Base-by-base conservation (phyloP, 2,888 invertebrate genomes). In the Deilephila elpenor region DNA sequence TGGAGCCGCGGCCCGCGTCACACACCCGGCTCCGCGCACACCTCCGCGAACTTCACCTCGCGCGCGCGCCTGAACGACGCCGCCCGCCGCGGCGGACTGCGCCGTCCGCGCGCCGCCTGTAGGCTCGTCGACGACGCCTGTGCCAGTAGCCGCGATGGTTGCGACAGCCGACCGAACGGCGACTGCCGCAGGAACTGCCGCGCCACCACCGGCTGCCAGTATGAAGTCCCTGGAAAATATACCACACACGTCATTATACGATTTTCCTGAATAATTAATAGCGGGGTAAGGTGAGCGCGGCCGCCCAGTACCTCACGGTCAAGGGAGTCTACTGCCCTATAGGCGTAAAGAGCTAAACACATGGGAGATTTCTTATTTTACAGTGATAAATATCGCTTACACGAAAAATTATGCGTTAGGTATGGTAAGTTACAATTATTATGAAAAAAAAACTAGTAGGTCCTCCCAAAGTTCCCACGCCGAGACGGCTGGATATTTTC, bases 171-270 rank as follows among this genome's bases (percentile, higher is more conserved):
- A 34, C 89, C 87, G 91, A 97, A 97, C 73, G 97, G 97, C 70
- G 96, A 97, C 77, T 95, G 95, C 32, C 95, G 95, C 25, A 97
- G 96, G 86, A 97, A 97, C 89, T 97, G 97, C 75, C 96, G 96
- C 44, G 97, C 97, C 70, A 96, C 96, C 76, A 97, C 88, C 7
- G 97, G 97, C 74, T 96, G 95, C 97, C 97, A 97, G 82, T 95
- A 95, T 71, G 96, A 96, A 74, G 73, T 73, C 59, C 60, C 73
- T 73, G 70, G n/a, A 70, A 73, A 51, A 53, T 17, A 51, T 8
- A 17, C 0, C 14, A 64, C 6, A 34, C 56, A 56, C 56, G 5
- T 56, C n/a, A n/a, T 56, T n/a, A n/a, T 14, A 56, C 19, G 5
- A 51, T 51, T 51, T 53, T 3, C 14, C 19, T 17, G 14, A 17